Percentiles rank a stretch among this genome's conserved stretches.
phyloP scores from a whole-genome alignment of 2,888 invertebrate genomes.

The Trilocha varians region DNA sequence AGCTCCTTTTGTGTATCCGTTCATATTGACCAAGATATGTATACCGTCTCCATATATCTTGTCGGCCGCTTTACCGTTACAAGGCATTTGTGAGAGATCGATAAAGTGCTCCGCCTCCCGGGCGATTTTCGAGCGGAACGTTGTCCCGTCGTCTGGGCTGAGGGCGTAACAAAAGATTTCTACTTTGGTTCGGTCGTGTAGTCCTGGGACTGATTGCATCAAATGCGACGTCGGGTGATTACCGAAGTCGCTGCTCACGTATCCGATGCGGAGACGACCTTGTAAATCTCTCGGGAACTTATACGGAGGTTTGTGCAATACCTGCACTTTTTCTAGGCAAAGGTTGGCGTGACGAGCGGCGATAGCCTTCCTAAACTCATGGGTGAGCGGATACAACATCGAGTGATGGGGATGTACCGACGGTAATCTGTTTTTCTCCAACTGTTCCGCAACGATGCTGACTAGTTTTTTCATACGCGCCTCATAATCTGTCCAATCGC shows the following conservation, averaged over 20 bases:
- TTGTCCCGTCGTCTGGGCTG: constrained; percentile 97
- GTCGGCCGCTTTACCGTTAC: constrained; percentile 99
- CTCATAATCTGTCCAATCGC: constrained; percentile 99
- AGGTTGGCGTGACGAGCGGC: constrained; percentile 97
- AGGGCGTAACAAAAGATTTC: constrained; percentile 96
- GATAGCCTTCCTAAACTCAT: constrained; percentile 96
- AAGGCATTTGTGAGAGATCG: constrained; percentile 93
- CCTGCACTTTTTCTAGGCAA: constrained; percentile 97
- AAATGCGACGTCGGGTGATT: constrained; percentile 99
- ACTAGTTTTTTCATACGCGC: constrained; percentile 96
- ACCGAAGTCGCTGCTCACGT: constrained; percentile 99
- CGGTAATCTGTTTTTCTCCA: constrained; percentile 96
- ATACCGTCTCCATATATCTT: constrained; percentile 95
- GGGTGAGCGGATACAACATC: constrained; percentile 98
- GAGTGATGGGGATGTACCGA: constrained; percentile 99
- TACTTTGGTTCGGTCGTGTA: constrained; percentile 87
- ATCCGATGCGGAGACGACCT: constrained; percentile 90
- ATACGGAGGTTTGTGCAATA: constrained; percentile 92
- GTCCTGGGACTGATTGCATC: constrained; percentile 98
- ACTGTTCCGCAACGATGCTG: constrained; percentile 96
- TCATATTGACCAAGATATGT: constrained; percentile 99
- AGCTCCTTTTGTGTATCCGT: constrained; percentile 99
- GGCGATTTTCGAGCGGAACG: constrained; percentile 96
- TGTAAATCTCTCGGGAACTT: constrained; percentile 82
- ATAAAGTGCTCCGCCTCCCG: constrained; percentile 97